Percentiles rank a stretch among this genome's conserved stretches.
Conservation (phyloP, 2,113 vertebrate species). For the Percina caprodes region DNA sequence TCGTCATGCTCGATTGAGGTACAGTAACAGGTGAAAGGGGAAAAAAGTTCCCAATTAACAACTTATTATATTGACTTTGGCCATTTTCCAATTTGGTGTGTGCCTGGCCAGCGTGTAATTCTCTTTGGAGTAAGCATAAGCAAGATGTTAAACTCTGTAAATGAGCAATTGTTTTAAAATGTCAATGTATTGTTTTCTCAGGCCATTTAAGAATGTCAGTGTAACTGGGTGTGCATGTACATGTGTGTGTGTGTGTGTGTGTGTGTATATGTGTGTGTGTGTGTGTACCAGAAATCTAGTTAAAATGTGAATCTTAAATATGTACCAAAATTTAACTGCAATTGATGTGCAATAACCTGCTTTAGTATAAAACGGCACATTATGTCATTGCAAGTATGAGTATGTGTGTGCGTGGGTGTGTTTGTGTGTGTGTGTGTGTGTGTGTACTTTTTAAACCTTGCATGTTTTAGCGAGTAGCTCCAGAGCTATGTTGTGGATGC, state of each 20-base stretch:
- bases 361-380: conserved; percentile 7
- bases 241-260: background rate
- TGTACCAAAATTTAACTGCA: conserved; percentile 1
- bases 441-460: background rate
- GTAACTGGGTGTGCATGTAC: conserved; percentile 9
- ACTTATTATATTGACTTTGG: conserved; percentile 24
- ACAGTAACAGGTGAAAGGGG: conserved; percentile 27
- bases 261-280: too few relatives aligned
- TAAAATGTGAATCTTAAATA: conserved; percentile 46
- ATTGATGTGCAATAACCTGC: background rate
- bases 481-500: background rate
- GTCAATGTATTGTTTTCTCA: conserved; percentile 41
- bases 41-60: conserved; percentile 17
- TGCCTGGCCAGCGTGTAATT: conserved; percentile 8
- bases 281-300: conserved; percentile 12
- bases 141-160: conserved; percentile 25
- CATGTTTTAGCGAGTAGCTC: background rate
- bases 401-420: background rate
- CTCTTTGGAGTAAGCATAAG: conserved; percentile 27
- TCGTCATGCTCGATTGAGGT: background rate
- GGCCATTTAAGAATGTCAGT: conserved; percentile 58
- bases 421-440: background rate
- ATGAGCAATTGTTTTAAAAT: conserved; percentile 45
- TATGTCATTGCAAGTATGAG: background rate
- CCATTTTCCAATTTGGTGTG: conserved; percentile 8